These are phyloP conservation scores for Aptenodytes forsteri DNA, from an alignment of 2,113 vertebrate genomes.

Conservation along the genomic window DNA sequence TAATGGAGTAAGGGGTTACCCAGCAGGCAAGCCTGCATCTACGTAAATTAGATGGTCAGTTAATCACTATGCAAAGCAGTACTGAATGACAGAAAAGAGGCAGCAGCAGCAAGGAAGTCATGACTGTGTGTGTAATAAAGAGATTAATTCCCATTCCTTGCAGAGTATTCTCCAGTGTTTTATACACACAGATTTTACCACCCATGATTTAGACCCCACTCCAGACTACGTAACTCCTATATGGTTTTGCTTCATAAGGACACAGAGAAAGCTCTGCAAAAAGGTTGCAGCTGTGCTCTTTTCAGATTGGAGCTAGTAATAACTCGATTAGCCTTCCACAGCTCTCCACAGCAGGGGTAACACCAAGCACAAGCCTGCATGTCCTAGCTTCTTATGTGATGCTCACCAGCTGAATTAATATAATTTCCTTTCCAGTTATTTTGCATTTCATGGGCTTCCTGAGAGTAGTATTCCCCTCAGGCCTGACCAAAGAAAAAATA, in stretches of 20 bases:
- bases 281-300: neutral
- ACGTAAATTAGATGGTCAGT: fast-evolving
- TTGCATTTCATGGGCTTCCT: neutral
- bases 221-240: fast-evolving
- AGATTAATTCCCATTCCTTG: neutral
- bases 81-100: neutral
- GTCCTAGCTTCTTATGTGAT: neutral
- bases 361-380: neutral
- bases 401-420: neutral
- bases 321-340: neutral
- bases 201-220: neutral
- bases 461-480: neutral
- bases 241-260: neutral
- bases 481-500: neutral
- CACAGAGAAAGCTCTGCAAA: neutral
- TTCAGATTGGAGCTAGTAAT: neutral
- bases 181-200: neutral
- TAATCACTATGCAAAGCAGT: neutral
- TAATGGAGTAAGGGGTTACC: neutral
- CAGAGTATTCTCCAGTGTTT: neutral
- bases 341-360: neutral
- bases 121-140: neutral
- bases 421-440: neutral
- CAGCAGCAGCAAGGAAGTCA: neutral
- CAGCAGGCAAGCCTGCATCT: neutral